Base-by-base conservation (phyloP, 1,140 invertebrate genomes). In the Drosophila sproati region DNA sequence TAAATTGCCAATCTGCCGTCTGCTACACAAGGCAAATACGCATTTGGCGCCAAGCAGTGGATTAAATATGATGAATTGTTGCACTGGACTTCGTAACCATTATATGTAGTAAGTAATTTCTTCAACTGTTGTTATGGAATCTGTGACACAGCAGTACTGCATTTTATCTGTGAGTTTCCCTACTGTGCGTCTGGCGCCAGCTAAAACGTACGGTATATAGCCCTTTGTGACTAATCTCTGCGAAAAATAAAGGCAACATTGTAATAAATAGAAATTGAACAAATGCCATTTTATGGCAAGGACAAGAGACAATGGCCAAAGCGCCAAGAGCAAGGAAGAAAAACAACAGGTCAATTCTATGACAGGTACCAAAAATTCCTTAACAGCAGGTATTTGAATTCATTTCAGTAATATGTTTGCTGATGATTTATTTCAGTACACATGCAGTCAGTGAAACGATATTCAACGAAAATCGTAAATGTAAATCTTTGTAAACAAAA, bases 181-280 rank as follows among this genome's bases (percentile, higher is more conserved):
- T 78, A 76, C 88, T 87, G 82, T 73, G 78, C 68, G 71, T 47
- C 80, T 91, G 87, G 87, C 88, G 88, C 88, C 88, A 91, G 78
- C 52, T 32, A 89, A 91, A 78, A 82, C 52, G 57, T 68, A 67
- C 32, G 20, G 20, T 20, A 20, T 20, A 20, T 20, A 20, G 20
- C 1, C 20, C 20, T 20, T 20, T 66, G 64, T 67, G 82, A 83
- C 75, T 91, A 70, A 56, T 55, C 48, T 56, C 56, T 64, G 69
- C 62, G 29, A 71, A 82, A 81, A 60, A 64, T 55, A 72, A 39
- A 74, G 50, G 62, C 32, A 39, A 43, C 66, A 41, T 20, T 52
- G 45, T 28, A 78, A 77, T 76, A 79, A 86, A 79, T 52, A 66
- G n/a, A 45, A 73, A 64, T 34, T 34, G 37, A 48, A 83, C 77